These are phyloP conservation scores for Drosophila limbata DNA, from an alignment of 2,888 invertebrate species.

Conservation along the genomic window DNA sequence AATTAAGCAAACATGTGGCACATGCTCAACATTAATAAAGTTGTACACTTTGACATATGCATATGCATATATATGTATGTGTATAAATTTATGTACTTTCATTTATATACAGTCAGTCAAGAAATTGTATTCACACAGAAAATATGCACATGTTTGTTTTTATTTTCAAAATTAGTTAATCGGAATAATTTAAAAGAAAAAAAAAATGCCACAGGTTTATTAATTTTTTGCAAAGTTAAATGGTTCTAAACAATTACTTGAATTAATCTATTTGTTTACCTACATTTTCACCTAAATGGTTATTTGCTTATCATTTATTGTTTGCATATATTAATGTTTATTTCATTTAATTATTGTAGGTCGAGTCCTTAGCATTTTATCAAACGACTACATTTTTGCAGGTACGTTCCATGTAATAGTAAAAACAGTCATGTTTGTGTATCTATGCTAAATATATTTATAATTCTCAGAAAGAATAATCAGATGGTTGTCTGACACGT, in stretches of 20 bases:
- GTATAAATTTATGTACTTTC: conserved; percentile 1
- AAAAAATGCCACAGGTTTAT: too few relatives aligned
- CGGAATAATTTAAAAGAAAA: too few relatives aligned
- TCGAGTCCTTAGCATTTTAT: conserved; percentile 1
- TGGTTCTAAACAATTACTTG: too few relatives aligned
- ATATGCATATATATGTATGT: neutral
- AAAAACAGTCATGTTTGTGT: neutral
- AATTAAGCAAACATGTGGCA: neutral
- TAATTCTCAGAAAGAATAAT: conserved; percentile 53
- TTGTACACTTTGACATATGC: neutral
- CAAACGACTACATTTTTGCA: neutral
- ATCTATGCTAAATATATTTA: neutral
- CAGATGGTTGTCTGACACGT: conserved; percentile 85
- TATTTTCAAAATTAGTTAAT: too few relatives aligned
- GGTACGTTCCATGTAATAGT: neutral
- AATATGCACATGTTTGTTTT: neutral
- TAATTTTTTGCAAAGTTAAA: too few relatives aligned
- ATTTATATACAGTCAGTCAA: conserved; percentile 3
- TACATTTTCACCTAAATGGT: too few relatives aligned
- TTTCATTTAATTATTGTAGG: conserved; percentile 2
- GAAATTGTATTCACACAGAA: neutral
- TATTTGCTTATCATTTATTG: too few relatives aligned
- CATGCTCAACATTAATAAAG: neutral
- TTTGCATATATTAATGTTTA: too few relatives aligned
- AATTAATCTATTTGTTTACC: too few relatives aligned